Base-by-base conservation (phyloP, 1,140 invertebrate species). In the Penaeus indicus region DNA sequence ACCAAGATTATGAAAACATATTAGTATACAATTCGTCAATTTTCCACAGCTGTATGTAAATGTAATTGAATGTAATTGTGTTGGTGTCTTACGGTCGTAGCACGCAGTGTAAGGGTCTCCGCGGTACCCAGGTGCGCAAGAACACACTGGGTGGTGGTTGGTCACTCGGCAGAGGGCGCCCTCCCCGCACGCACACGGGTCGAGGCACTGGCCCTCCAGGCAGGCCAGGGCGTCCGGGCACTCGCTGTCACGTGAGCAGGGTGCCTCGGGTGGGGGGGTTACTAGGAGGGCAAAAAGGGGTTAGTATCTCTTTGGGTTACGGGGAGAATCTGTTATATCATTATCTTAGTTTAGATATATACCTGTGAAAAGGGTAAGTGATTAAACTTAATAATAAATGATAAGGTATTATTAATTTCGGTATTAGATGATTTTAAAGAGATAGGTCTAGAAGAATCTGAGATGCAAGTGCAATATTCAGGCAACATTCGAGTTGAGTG, bases 211-310 rank as follows among this genome's bases (percentile, higher is more conserved):
- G 21, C 90, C 89, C n/a, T 92, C 79, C 82, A 92, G 90, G 80
- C 93, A 93, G 67, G 92, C 92, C 91, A 91, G 86, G 69, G 91
- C 90, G 4, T 90, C 89, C 13, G 92, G 90, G 90, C 93, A 93
- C 27, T 93, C 92, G 60, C 63, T 72, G 82, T 92, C 91, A 18
- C 86, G 87, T 54, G 86, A 88, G 42, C 87, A 88, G 47, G 22
- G 22, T 25, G 82, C 69, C 69, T 77, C 81, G 16, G 87, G 67
- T 25, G 60, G 47, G 13, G 54, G 21, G 18, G 54, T 72, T 83
- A 88, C 87, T 88, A 88, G 54, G 54, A 61, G 78, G 61, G 79
- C 42, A 19, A 72, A 81, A 81, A 60, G 1, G 27, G 0, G 63
- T 87, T 72, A 87, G 85, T 72, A 69, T n/a, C 42, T 54, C 54